Conservation (phyloP, 1,140 invertebrate species). For the Cylas formicarius region DNA sequence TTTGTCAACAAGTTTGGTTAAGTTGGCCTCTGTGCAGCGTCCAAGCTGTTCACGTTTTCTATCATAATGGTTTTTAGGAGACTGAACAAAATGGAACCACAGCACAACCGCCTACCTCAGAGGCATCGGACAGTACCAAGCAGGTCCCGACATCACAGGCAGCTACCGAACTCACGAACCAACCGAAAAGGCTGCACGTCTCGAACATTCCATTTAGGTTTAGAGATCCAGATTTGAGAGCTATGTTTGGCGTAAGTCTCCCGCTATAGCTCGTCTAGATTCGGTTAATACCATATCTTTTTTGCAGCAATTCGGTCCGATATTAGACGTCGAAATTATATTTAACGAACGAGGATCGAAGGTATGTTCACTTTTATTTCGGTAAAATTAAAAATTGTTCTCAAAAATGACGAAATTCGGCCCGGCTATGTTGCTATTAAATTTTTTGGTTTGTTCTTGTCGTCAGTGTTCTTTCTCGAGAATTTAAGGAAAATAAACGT, state of each 20-base stretch:
- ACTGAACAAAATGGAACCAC: constrained; percentile 27
- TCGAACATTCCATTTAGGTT: constrained; percentile 99
- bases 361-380: constrained; percentile 61
- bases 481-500: no score
- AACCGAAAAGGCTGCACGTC: constrained; percentile 85
- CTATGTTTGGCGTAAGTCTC: constrained; percentile 92
- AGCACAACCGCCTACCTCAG: constrained; percentile 37
- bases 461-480: no score
- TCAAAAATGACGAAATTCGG: constrained; percentile 29
- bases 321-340: constrained; percentile 99
- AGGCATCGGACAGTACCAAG: constrained; percentile 28
- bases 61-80: constrained; percentile 15
- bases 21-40: no score
- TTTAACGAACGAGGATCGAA: constrained; percentile 99
- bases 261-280: constrained; percentile 1
- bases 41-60: constrained; percentile 10
- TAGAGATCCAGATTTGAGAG: constrained; percentile 92
- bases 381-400: constrained; percentile 19
- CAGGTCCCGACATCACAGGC: constrained; percentile 26
- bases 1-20: no score
- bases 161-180: constrained; percentile 41
- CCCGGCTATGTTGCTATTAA: constrained; percentile 40
- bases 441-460: no score
- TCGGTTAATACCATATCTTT: constrained; percentile 29
- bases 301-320: constrained; percentile 94